Base-by-base conservation (phyloP, 2,113 vertebrate species). In the Oxyura jamaicensis region DNA sequence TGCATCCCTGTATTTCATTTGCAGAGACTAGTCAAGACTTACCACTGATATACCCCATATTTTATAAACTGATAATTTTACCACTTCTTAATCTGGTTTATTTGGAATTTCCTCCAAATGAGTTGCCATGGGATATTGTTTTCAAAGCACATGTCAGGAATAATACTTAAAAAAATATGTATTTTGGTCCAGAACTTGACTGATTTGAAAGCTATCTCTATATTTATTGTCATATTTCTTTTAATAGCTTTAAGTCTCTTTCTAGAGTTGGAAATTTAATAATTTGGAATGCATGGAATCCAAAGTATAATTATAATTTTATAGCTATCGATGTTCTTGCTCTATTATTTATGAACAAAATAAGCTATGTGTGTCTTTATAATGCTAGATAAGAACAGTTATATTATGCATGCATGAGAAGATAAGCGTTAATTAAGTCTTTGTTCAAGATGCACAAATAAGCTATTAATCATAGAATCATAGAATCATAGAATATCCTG, bases 11-110 rank as follows among this genome's bases (percentile, higher is more conserved):
- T 48, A 3, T 6, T 46, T 7, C 48, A 11, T 76, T 90, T 60
- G 6, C 16, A 52, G 4, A 39, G 22, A 2, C 7, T 67, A n/a
- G 68, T 60, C 9, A 75, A 22, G 25, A n/a, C 3, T 71, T 65
- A 48, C 3, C 3, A 65, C 4, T 75, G 13, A 56, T 42, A 31
- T 3, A 53, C 0, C 0, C 33, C 6, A 67, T 50, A 3, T 18
- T 56, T 35, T 53, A 56, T 44, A 75, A 84, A 89, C 8, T 46
- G 26, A 75, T 8, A 8, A 52, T n/a, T 82, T 79, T 68, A 63
- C 53, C 9, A 22, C 8, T n/a, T 35, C 29, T 67, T 35, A 29
- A 15, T 48, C 39, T 13, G 3, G 0, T 0, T 63, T 0, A 26
- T 52, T 62, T 52, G 26, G 10, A 62, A 58, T 62, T 81, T 19